phyloP scores from a whole-genome alignment of 2,113 vertebrate species.

The Perca flavescens region DNA sequence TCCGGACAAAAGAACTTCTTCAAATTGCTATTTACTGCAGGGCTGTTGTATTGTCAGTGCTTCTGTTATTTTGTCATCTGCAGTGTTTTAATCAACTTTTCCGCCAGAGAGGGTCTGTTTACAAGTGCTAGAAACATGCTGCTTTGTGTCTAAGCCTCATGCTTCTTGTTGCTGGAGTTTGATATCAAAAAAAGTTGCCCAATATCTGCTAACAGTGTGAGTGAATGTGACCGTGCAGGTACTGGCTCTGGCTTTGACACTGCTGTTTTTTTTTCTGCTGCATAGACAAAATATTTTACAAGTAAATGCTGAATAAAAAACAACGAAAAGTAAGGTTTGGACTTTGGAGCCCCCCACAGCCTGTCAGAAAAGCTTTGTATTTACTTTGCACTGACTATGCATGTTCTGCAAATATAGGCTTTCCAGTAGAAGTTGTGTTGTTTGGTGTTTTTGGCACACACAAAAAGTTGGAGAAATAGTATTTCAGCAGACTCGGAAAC shows the following conservation, averaged over 20 bases:
- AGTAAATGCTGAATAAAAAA: neutral
- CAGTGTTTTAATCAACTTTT: slow-evolving; percentile 33
- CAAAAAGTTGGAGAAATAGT: neutral
- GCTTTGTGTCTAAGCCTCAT: neutral
- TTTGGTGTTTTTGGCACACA: neutral
- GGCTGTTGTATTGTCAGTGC: slow-evolving; percentile 11
- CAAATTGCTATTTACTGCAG: slow-evolving; percentile 53
- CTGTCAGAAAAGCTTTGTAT: slow-evolving; percentile 3
- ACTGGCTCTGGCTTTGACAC: neutral
- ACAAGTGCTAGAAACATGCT: slow-evolving; percentile 3
- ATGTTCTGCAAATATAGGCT: neutral
- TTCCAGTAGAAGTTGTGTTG: neutral
- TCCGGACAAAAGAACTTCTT: slow-evolving; percentile 43
- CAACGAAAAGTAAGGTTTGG: neutral
- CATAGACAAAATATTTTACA: neutral
- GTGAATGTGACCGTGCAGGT: neutral
- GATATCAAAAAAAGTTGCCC: neutral
- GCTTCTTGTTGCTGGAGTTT: slow-evolving; percentile 6
- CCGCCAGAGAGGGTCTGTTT: slow-evolving; percentile 13
- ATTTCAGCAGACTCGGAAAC: neutral
- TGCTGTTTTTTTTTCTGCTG: neutral
- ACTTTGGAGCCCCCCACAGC: neutral
- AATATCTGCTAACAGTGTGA: neutral
- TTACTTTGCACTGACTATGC: neutral
- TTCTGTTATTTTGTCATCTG: slow-evolving; percentile 28